A percentile compares a stretch with the other conserved stretches of the same genome.
These are phyloP conservation scores for Drosophila jambulina DNA, from an alignment of 1,140 invertebrate genomes.

Conservation along the genomic window DNA sequence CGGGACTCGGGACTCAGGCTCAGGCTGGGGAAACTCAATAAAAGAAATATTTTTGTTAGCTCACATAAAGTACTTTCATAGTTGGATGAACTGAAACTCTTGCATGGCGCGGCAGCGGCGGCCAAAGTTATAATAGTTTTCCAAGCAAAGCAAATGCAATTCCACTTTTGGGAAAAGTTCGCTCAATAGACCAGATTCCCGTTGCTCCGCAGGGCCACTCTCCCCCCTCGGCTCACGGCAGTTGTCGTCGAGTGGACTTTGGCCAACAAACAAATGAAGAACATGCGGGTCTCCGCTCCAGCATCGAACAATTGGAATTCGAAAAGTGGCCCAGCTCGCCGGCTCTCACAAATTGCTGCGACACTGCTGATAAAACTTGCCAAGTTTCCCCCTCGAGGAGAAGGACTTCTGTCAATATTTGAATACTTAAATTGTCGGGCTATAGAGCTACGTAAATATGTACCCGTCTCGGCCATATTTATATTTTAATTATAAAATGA, in stretches of 20 bases:
- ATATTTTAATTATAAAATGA: slow-evolving; percentile 35
- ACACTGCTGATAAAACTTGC: slow-evolving; percentile 69
- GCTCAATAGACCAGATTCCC: slow-evolving; percentile 62
- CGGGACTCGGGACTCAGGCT: neutral
- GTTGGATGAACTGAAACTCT: slow-evolving; percentile 81
- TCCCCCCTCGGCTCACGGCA: slow-evolving; percentile 12
- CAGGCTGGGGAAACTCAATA: slow-evolving; percentile 66
- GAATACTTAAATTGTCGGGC: slow-evolving; percentile 37
- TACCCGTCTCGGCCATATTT: slow-evolving; percentile 14
- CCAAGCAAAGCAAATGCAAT: slow-evolving; percentile 83
- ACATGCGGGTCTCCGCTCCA: slow-evolving; percentile 60
- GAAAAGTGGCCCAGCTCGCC: slow-evolving; percentile 45
- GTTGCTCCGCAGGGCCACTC: neutral
- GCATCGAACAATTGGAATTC: slow-evolving; percentile 63
- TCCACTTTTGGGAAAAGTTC: slow-evolving; percentile 76
- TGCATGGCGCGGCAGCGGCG: slow-evolving; percentile 37
- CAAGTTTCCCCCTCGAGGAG: slow-evolving; percentile 17
- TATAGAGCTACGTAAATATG: slow-evolving; percentile 30
- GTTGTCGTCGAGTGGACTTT: slow-evolving; percentile 73
- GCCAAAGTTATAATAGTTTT: slow-evolving; percentile 80
- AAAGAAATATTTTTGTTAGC: slow-evolving; percentile 84
- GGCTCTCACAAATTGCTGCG: slow-evolving; percentile 56
- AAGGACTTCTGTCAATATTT: slow-evolving; percentile 44
- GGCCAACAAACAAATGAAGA: slow-evolving; percentile 76
- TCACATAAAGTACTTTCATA: slow-evolving; percentile 83